These are phyloP conservation scores for Zygogramma bicolorata DNA, from an alignment of 2,888 invertebrate genomes.

Conservation along the genomic window DNA sequence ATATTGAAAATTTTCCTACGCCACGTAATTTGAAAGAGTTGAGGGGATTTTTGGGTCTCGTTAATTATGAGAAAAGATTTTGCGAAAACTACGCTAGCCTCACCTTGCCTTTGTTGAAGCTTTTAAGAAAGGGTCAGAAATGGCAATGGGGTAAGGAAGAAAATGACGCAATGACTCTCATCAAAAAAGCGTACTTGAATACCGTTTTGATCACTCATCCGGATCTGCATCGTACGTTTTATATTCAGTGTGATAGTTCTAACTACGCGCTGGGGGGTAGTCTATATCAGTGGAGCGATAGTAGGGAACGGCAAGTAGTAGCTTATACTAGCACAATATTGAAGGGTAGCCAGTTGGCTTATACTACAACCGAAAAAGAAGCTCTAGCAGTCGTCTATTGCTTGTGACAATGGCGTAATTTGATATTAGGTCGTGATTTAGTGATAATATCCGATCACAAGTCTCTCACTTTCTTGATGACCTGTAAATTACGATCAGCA, in stretches of 20 bases:
- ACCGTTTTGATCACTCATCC: conserved; percentile 13
- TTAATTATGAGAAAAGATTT: conserved; percentile 29
- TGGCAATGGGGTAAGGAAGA: conserved; percentile 27
- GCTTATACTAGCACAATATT: conserved; percentile 20
- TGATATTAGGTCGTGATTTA: conserved; percentile 16
- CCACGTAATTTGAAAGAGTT: conserved; percentile 28
- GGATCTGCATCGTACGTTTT: conserved; percentile 7
- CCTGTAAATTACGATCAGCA: no score
- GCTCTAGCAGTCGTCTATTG: conserved; percentile 15
- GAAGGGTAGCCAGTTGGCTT: conserved; percentile 3
- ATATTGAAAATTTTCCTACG: conserved; percentile 27
- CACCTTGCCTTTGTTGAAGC: not conserved
- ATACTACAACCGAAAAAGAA: conserved; percentile 30
- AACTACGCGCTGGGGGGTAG: conserved; percentile 24
- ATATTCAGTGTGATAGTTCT: conserved; percentile 22
- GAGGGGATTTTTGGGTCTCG: conserved; percentile 23
- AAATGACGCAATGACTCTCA: not conserved
- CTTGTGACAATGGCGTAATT: conserved; percentile 16
- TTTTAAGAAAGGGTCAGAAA: conserved; percentile 2
- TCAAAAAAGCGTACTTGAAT: conserved; percentile 16
- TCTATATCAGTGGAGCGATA: conserved; percentile 14
- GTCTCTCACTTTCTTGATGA: no score
- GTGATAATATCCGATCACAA: conserved; percentile 25
- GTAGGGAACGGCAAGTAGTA: conserved; percentile 5
- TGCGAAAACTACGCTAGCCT: conserved; percentile 20